phyloP scores from a whole-genome alignment of 2,888 invertebrate species.

The Tillus elongatus region DNA sequence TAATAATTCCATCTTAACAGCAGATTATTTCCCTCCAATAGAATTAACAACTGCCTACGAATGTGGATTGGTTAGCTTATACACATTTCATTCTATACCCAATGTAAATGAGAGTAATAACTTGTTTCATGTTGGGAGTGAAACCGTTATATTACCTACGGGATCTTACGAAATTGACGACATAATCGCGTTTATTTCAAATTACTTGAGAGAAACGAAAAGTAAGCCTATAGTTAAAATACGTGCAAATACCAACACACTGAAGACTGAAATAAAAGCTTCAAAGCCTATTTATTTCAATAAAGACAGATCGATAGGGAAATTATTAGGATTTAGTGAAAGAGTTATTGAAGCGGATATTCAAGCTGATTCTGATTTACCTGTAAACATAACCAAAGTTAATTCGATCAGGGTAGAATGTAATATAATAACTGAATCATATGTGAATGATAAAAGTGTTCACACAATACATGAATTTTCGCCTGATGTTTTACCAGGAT shows the following conservation, averaged over 20 bases:
- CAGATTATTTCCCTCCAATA: slow-evolving; percentile 19
- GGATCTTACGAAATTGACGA: slow-evolving; percentile 16
- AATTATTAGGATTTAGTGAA: slow-evolving; percentile 24
- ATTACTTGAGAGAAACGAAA: neutral
- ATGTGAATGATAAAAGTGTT: slow-evolving; percentile 23
- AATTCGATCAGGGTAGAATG: slow-evolving; percentile 27
- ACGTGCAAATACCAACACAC: slow-evolving; percentile 16
- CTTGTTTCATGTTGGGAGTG: slow-evolving; percentile 12
- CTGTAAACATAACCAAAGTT: slow-evolving; percentile 29
- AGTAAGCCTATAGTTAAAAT: slow-evolving; percentile 9
- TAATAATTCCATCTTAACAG: slow-evolving; percentile 16
- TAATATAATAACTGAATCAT: slow-evolving; percentile 27
- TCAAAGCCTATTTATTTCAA: slow-evolving; percentile 15
- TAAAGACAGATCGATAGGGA: slow-evolving; percentile 18
- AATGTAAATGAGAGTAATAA: slow-evolving; percentile 13
- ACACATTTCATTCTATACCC: slow-evolving; percentile 23
- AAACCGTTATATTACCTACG: slow-evolving; percentile 8
- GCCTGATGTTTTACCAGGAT: slow-evolving; percentile 28
- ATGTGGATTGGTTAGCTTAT: slow-evolving; percentile 19
- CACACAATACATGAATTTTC: slow-evolving; percentile 34
- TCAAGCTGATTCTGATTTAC: slow-evolving; percentile 26
- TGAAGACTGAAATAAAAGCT: slow-evolving; percentile 14
- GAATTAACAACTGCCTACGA: slow-evolving; percentile 18
- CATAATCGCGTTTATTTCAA: slow-evolving; percentile 9
- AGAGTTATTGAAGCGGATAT: slow-evolving; percentile 15